Base-by-base conservation (phyloP, 1,140 invertebrate genomes). In the Elymnias hypermnestra region DNA sequence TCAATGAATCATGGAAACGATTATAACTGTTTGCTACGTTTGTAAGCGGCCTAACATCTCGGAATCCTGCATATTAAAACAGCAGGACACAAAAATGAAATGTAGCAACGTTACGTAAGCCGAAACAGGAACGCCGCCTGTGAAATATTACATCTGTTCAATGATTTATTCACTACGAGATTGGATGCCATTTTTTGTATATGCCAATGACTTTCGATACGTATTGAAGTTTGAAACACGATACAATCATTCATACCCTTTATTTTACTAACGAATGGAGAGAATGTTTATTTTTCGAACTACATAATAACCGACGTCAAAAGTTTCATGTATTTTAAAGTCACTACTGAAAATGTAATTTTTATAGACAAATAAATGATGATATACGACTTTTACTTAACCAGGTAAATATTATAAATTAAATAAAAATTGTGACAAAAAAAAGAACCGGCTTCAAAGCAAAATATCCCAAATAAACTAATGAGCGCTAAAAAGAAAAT, bases 81-180 rank as follows among this genome's bases (percentile, higher is more conserved):
- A 49, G 47, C 49, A 51, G 42, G 48, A 56, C 53, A 57, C 46
- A 60, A 56, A 58, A 60, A 60, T 60, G 57, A 60, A 60, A 56
- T 46, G 53, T 55, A 53, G 55, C 45, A 9, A 31, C 48, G 51
- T 55, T 52, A 55, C 52, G 35, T 15, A 38, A 55, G 36, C 48
- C 35, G 47, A 40, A 51, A 42, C 44, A 46, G 33, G 44, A 38
- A 15, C 40, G 46, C 47, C 53, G 36, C 26, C 35, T 57, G 63
- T 62, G 57, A 71, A 58, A 57, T 56, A 68, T 65, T 60, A 55
- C 62, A 62, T 57, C 45, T 63, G 56, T 47, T 42, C 56, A 48
- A 62, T 67, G 63, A 70, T 70, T 70, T 70, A 67, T 64, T 56
- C 44, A 56, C 37, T 58, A 38, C 39, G 44, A 53, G 63, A 67